A percentile compares a stretch with the other conserved stretches of the same genome.
These are phyloP conservation scores for Acleris laterana DNA, from an alignment of 2,888 invertebrate genomes.

Conservation along the genomic window DNA sequence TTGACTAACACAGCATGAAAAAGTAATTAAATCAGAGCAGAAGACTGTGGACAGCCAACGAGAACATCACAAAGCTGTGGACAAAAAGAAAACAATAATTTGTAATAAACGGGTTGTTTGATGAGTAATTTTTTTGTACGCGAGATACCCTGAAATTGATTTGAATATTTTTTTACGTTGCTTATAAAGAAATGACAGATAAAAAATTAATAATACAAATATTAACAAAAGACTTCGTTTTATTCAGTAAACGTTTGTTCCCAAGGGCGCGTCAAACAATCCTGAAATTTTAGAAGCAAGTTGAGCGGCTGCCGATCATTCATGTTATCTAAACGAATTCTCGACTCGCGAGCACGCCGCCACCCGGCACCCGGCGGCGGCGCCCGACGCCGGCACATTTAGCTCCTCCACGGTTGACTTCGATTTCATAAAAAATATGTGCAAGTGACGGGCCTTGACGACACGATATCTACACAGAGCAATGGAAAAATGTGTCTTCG, in stretches of 20 bases:
- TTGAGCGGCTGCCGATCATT: slow-evolving; percentile 44
- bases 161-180: no score
- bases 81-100: background rate
- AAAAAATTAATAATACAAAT: no score
- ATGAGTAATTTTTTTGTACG: no score
- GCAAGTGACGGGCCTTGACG: slow-evolving; percentile 35
- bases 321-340: slow-evolving; percentile 46
- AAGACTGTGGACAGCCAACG: slow-evolving; percentile 20
- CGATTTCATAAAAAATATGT: slow-evolving; percentile 32
- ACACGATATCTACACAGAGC: slow-evolving; percentile 30
- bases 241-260: slow-evolving; percentile 3
- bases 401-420: slow-evolving; percentile 14
- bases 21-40: slow-evolving; percentile 26
- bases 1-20: slow-evolving; percentile 25
- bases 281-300: slow-evolving; percentile 41
- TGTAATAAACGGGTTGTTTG: background rate
- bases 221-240: background rate
- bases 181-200: no score
- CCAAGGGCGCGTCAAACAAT: slow-evolving; percentile 29
- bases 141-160: no score
- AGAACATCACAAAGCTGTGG: slow-evolving; percentile 4
- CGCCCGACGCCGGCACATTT: background rate
- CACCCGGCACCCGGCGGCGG: slow-evolving; percentile 4
- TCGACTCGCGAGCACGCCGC: slow-evolving; percentile 14
- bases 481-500: slow-evolving; percentile 19